Base-by-base conservation (phyloP, 2,797 vertebrate genomes). In the Neoniphon sammara region DNA sequence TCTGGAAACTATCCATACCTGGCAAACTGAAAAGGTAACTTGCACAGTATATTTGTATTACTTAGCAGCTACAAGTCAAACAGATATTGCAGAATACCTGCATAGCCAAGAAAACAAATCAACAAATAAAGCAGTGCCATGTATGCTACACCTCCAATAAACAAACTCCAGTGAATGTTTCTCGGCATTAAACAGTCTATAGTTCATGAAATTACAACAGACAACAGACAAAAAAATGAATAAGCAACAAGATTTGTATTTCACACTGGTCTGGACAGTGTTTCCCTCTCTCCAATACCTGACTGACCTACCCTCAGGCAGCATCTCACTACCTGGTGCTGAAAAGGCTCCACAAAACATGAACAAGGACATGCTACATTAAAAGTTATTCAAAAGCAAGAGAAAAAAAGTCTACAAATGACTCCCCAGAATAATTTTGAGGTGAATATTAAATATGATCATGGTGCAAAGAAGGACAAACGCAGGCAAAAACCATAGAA, bases 301-400 rank as follows among this genome's bases (percentile, higher is more conserved):
- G 8, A 2, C 25, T 56, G 25, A 56, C 15, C 54, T 31, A 5
- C 34, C 57, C 34, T 21, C 34, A 39, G n/a, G n/a, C 8, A 0
- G 1, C 17, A 18, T 36, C 21, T 42, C n/a, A 15, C 57, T 14
- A 44, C 58, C 25, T 5, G 53, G 42, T 20, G n/a, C 39, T 17
- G 17, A 74, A 65, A 57, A 47, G 9, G 23, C 2, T 34, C 47
- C 64, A 56, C 4, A 25, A 61, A 50, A 67, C 57, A 64, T 46
- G 2, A 21, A 55, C 30, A 59, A 34, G 21, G 53, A 55, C 36
- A n/a, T 14, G 10, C 47, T 69, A n/a, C 4, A 25, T 44, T 58
- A 8, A 75, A 62, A 52, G 34, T 53, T 44, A 39, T 34, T 36
- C 5, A 17, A 23, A 4, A 21, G 27, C 10, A 56, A 8, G 3